A percentile compares a stretch with the other conserved stretches of the same genome.
Evolutionary conservation across 2,888 invertebrate genomes (phyloP).

Genomic region (Deroplatys truncata): DNA sequence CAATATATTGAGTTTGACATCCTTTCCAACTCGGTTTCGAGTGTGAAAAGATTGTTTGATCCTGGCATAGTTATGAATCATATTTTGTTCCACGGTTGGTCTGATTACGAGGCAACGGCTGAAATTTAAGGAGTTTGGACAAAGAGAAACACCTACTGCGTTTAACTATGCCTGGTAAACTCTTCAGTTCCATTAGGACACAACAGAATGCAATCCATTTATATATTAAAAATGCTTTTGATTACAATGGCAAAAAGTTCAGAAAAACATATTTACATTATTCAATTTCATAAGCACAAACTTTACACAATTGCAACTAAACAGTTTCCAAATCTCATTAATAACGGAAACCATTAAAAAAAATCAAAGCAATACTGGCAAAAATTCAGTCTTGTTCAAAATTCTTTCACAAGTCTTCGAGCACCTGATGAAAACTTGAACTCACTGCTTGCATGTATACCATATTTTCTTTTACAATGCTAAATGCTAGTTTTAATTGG

Average conservation of each 20-base stretch:
- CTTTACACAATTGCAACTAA: neutral
- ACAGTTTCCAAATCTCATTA: neutral
- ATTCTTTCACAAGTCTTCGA: conserved; percentile 2
- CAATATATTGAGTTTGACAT: neutral
- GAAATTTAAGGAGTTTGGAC: neutral
- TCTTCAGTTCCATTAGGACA: neutral
- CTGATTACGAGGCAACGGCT: neutral
- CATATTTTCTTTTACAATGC: no score
- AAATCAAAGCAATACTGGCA: conserved; percentile 23
- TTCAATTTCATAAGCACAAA: neutral
- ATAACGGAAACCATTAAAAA: conserved; percentile 2
- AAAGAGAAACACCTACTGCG: no score
- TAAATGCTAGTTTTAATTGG: neutral
- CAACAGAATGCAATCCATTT: neutral
- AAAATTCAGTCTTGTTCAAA: conserved; percentile 25
- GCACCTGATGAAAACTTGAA: neutral
- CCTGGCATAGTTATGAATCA: neutral
- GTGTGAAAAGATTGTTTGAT: neutral
- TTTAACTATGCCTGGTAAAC: neutral
- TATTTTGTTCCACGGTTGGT: neutral
- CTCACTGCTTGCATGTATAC: neutral
- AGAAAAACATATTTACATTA: neutral
- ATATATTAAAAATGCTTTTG: neutral
- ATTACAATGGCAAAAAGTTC: neutral
- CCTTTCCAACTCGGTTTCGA: neutral